These are phyloP conservation scores for Eupleurogrammus muticus DNA, from an alignment of 2,797 vertebrate genomes.

Conservation along the genomic window DNA sequence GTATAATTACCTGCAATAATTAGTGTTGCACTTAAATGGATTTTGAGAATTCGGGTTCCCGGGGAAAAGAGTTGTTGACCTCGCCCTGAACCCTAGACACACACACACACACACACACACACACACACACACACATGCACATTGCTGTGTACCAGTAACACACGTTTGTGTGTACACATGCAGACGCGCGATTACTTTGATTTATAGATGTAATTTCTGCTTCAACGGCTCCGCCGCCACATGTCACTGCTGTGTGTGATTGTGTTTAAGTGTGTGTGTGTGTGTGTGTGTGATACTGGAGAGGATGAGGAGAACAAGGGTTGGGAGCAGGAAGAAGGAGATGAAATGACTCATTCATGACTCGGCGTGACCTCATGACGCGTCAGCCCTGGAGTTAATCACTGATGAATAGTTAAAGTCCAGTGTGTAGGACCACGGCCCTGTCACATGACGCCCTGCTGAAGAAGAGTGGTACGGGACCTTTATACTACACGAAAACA, in stretches of 20 bases:
- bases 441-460: too few species aligned
- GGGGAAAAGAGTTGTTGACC: conserved; percentile 59
- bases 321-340: background rate
- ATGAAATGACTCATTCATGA: conserved; percentile 12
- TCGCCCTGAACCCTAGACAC: conserved; percentile 48
- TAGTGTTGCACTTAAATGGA: conserved; percentile 63
- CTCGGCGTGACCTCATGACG: conserved; percentile 14
- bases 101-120: conserved; percentile 18
- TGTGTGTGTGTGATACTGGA: background rate
- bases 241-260: background rate
- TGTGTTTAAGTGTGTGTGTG: background rate
- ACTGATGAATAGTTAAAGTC: background rate
- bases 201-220: conserved; percentile 44
- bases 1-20: conserved; percentile 73
- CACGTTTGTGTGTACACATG: background rate
- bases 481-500: too few species aligned
- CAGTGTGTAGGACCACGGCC: too few species aligned
- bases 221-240: conserved; percentile 14
- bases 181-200: conserved; percentile 46
- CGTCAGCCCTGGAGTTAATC: conserved; percentile 1
- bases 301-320: background rate
- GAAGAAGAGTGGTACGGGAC: too few species aligned
- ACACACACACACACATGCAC: conserved; percentile 7
- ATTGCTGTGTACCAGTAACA: conserved; percentile 3
- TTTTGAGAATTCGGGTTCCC: conserved; percentile 47